Conservation (phyloP, 1,140 invertebrate genomes). For the Drosophila seguyi region DNA sequence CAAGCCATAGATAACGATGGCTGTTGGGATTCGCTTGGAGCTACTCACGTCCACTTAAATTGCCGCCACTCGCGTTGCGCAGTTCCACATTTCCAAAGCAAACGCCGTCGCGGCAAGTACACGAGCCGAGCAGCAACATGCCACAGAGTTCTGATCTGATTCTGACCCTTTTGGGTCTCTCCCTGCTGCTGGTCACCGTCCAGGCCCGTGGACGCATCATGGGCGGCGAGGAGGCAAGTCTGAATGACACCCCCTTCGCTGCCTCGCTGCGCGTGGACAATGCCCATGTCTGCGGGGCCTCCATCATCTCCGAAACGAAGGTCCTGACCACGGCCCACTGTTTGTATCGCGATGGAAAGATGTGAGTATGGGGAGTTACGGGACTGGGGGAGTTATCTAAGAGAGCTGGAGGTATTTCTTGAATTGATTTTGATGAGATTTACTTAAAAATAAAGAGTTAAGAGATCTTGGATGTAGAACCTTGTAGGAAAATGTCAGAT, state of each 20-base stretch:
- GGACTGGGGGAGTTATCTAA: background rate
- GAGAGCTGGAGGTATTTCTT: background rate
- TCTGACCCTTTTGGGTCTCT: slow-evolving; percentile 6
- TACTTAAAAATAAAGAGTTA: background rate
- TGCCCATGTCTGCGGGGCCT: slow-evolving; percentile 69
- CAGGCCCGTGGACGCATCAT: slow-evolving; percentile 48
- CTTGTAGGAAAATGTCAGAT: background rate
- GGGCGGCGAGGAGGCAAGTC: slow-evolving; percentile 65
- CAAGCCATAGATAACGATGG: slow-evolving; percentile 24
- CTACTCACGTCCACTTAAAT: slow-evolving; percentile 10
- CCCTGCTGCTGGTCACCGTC: background rate
- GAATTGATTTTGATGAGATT: background rate
- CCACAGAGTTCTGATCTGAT: slow-evolving; percentile 3
- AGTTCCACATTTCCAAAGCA: slow-evolving; percentile 26
- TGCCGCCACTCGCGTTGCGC: slow-evolving; percentile 27
- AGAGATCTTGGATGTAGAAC: background rate
- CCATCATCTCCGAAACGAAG: slow-evolving; percentile 43
- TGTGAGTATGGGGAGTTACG: slow-evolving; percentile 47
- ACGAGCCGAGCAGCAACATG: background rate
- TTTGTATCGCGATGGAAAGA: slow-evolving; percentile 45
- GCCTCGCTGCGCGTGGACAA: slow-evolving; percentile 72
- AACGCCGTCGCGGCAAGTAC: background rate
- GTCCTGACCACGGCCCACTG: slow-evolving; percentile 78
- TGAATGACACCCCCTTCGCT: slow-evolving; percentile 55
- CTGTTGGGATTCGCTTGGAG: background rate